These are phyloP conservation scores for Sula dactylatra DNA, from an alignment of 2,113 vertebrate genomes.

Conservation along the genomic window DNA sequence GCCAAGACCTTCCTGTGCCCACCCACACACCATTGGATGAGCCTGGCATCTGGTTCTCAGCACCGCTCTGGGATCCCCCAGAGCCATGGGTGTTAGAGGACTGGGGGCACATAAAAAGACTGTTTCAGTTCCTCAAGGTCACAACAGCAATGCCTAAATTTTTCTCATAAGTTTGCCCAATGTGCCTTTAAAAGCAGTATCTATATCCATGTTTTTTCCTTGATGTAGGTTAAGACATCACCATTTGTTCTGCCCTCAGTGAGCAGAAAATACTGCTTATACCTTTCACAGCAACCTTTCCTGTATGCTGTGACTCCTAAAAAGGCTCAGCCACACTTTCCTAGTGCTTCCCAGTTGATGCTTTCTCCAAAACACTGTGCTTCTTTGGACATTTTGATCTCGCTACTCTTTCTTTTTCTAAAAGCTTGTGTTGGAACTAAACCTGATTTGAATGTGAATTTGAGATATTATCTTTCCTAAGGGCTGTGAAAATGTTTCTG, in stretches of 20 bases:
- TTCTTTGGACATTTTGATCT: neutral
- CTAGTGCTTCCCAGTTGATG: neutral
- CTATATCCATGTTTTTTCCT: neutral
- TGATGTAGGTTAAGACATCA: neutral
- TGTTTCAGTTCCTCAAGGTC: neutral
- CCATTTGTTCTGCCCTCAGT: neutral
- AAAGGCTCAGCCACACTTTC: neutral
- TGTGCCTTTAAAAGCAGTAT: neutral
- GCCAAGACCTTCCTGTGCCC: neutral
- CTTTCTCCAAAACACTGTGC: neutral
- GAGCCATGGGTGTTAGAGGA: neutral
- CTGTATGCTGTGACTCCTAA: neutral
- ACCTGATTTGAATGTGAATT: neutral
- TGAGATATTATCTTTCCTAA: neutral
- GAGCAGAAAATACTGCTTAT: neutral
- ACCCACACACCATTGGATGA: neutral
- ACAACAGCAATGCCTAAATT: neutral
- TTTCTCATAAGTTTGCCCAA: neutral
- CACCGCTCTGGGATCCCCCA: accelerated
- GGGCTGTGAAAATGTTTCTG: neutral
- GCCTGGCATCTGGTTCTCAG: neutral
- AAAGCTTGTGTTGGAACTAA: neutral
- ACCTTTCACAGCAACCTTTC: neutral
- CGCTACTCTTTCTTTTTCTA: neutral
- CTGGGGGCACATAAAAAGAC: neutral